phyloP scores from a whole-genome alignment of 1,140 invertebrate genomes.

The Amphibalanus amphitrite region DNA sequence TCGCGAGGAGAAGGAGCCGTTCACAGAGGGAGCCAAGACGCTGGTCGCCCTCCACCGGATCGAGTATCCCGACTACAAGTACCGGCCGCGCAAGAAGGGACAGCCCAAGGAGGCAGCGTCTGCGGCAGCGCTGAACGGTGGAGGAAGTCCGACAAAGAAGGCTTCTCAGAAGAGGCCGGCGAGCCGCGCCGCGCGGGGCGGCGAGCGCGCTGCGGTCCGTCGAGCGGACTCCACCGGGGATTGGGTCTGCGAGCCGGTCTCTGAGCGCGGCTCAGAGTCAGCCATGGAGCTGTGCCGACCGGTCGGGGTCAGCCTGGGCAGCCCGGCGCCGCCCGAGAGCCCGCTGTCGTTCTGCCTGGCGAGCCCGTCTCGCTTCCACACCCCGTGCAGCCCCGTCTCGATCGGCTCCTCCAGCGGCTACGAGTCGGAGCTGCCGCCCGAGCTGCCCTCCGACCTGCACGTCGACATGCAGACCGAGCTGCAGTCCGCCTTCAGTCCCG shows the following conservation, averaged over 20 bases:
- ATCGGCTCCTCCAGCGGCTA: not conserved
- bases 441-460: too few species aligned
- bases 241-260: too few species aligned
- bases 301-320: not conserved
- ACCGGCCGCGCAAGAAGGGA: slow-evolving; percentile 74
- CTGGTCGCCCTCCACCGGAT: slow-evolving; percentile 75
- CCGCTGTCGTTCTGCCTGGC: too few species aligned
- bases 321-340: too few species aligned
- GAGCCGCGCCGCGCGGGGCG: slow-evolving; percentile 10
- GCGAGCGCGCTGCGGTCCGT: slow-evolving; percentile 12
- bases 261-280: not conserved
- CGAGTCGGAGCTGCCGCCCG: not conserved
- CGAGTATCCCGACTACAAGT: slow-evolving; percentile 96
- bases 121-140: slow-evolving; percentile 12
- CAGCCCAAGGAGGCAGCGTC: slow-evolving; percentile 13
- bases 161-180: slow-evolving; percentile 8
- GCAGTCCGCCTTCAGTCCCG: too few species aligned
- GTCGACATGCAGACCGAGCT: too few species aligned
- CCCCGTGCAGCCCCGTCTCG: not conserved
- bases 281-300: not conserved
- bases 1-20: not conserved
- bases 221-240: too few species aligned
- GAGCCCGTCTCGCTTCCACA: not conserved
- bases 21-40: slow-evolving; percentile 62
- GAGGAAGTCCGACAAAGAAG: not conserved